phyloP scores from a whole-genome alignment of 2,888 invertebrate genomes.

The Volucella inanis region DNA sequence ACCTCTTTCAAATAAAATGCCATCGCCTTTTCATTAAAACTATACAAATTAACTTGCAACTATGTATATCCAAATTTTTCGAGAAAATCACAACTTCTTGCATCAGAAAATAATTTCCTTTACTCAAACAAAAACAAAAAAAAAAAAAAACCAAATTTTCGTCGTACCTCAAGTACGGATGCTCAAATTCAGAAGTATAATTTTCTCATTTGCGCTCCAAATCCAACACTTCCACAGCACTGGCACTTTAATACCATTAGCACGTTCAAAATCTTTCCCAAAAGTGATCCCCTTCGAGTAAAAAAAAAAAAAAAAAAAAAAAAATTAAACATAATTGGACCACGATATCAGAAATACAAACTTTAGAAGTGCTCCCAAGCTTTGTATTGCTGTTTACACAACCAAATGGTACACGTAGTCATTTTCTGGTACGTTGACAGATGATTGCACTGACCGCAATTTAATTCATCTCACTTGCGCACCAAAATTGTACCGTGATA shows the following conservation, averaged over 20 bases:
- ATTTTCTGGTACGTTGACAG: constrained; percentile 52
- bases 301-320: constrained; percentile 34
- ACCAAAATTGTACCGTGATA: constrained; percentile 2
- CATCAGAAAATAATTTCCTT: constrained; percentile 20
- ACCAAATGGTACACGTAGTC: neutral
- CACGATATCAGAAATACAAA: neutral
- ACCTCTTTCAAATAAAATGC: neutral
- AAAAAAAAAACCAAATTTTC: neutral
- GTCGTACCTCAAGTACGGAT: constrained; percentile 3
- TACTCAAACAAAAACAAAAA: neutral
- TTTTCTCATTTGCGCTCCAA: neutral
- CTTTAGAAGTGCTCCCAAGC: constrained; percentile 10
- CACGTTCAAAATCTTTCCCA: constrained; percentile 23
- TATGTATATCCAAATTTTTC: neutral
- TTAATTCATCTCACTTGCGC: constrained; percentile 25
- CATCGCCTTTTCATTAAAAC: neutral
- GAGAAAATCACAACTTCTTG: neutral
- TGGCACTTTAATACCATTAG: constrained; percentile 50
- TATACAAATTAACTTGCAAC: too few species aligned
- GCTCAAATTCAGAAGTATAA: neutral
- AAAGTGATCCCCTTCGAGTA: neutral
- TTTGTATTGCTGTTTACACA: constrained; percentile 39
- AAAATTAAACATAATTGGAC: constrained; percentile 42
- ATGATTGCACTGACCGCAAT: constrained; percentile 71
- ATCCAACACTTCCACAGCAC: neutral